These are phyloP conservation scores for Cryptophagus acutangulus DNA, from an alignment of 2,888 invertebrate species.

Conservation along the genomic window DNA sequence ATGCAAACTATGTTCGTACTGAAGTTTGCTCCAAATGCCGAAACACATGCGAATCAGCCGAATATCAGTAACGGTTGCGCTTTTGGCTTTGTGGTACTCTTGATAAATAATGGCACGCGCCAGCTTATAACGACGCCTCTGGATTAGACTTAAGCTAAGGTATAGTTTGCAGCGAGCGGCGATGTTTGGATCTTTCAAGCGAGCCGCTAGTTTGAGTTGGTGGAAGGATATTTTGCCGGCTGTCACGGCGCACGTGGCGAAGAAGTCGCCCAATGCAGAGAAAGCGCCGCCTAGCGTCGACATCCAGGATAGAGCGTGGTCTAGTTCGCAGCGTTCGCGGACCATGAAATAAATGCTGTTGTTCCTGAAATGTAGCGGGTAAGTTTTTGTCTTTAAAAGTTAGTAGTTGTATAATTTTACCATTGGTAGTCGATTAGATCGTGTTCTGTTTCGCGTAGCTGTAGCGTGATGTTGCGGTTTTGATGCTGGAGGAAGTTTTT, in stretches of 20 bases:
- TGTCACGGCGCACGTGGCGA: conserved; percentile 72
- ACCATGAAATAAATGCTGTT: conserved; percentile 49
- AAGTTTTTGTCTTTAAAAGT: conserved; percentile 5
- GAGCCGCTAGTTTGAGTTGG: conserved; percentile 75
- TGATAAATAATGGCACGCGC: conserved; percentile 59
- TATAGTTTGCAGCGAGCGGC: conserved; percentile 82
- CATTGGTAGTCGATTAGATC: conserved; percentile 68
- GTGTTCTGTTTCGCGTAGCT: conserved; percentile 53
- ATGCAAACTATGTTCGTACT: conserved; percentile 51
- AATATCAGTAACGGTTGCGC: conserved; percentile 50
- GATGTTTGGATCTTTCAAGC: conserved; percentile 76
- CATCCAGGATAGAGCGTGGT: conserved; percentile 86
- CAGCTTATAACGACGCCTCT: conserved; percentile 63
- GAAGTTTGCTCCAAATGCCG: conserved; percentile 81
- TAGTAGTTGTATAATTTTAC: conserved; percentile 48
- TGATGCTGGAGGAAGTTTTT: conserved; percentile 20
- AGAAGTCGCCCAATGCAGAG: conserved; percentile 89
- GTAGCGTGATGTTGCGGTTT: conserved; percentile 12
- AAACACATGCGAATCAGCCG: conserved; percentile 75
- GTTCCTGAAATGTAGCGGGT: conserved; percentile 47
- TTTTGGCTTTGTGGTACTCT: conserved; percentile 51
- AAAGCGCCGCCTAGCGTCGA: conserved; percentile 96
- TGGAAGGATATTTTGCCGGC: conserved; percentile 83
- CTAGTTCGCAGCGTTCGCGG: conserved; percentile 68
- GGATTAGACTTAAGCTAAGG: conserved; percentile 81